Percentiles rank a stretch among this genome's conserved stretches.
Evolutionary conservation across 2,888 invertebrate species (phyloP).

Genomic region (Hyles lineata): DNA sequence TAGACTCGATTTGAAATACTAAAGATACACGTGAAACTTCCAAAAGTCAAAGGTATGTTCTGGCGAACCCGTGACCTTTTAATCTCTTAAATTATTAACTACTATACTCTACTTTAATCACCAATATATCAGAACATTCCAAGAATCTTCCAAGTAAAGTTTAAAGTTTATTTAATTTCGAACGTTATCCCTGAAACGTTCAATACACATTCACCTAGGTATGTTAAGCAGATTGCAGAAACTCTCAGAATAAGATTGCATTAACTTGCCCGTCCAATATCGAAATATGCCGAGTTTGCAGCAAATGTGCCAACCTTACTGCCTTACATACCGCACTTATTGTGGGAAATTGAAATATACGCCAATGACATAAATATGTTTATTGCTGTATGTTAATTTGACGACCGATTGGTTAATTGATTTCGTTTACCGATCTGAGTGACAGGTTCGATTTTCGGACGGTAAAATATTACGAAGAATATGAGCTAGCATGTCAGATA

Average conservation of each 20-base stretch:
- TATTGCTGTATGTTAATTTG: background rate
- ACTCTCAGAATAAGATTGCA: constrained; percentile 61
- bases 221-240: constrained; percentile 57
- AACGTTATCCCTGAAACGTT: constrained; percentile 28
- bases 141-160: background rate
- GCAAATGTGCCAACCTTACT: constrained; percentile 60
- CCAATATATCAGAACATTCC: background rate
- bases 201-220: constrained; percentile 33
- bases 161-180: constrained; percentile 25
- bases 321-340: constrained; percentile 31
- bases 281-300: constrained; percentile 68
- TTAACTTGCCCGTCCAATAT: constrained; percentile 66
- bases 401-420: background rate
- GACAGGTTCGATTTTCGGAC: too few species aligned
- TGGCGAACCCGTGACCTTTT: too few species aligned
- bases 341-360: constrained; percentile 33
- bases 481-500: too few species aligned
- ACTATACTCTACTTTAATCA: background rate
- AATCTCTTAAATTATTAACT: too few species aligned
- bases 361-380: constrained; percentile 6
- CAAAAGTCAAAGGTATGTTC: too few species aligned
- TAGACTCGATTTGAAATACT: too few species aligned
- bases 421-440: background rate
- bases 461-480: too few species aligned
- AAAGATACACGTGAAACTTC: too few species aligned